Evolutionary conservation across 2,113 vertebrate species (phyloP).

Genomic region (Heterotis niloticus): DNA sequence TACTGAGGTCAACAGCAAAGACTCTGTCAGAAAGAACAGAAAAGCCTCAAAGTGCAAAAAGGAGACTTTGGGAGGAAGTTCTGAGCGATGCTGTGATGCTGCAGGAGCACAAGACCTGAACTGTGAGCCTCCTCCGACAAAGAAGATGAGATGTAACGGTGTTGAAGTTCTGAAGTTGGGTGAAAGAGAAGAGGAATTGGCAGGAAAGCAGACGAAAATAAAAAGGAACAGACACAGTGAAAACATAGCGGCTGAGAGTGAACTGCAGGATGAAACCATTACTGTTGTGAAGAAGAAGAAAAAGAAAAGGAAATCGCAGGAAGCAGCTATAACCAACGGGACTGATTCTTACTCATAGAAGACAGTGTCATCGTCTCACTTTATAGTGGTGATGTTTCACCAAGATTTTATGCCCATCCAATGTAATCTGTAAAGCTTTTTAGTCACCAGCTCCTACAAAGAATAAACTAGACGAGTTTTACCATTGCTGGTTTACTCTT

Average conservation of each 20-base stretch:
- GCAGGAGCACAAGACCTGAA: slow-evolving; percentile 5
- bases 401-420: no score
- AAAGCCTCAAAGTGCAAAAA: slow-evolving; percentile 25
- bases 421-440: no score
- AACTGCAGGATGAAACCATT: slow-evolving; percentile 15
- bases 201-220: slow-evolving; percentile 32
- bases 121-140: slow-evolving; percentile 30
- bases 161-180: not conserved
- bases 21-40: slow-evolving; percentile 43
- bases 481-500: no score
- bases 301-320: slow-evolving; percentile 35
- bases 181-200: not conserved
- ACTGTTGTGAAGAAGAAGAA: slow-evolving; percentile 43
- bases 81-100: not conserved
- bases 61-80: not conserved
- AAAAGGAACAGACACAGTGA: slow-evolving; percentile 42
- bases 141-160: slow-evolving; percentile 14
- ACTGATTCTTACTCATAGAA: no score
- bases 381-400: no score
- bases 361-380: no score
- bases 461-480: no score
- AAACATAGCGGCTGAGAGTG: not conserved
- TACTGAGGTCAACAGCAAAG: slow-evolving; percentile 18
- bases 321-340: not conserved
- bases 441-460: no score